phyloP scores from a whole-genome alignment of 2,888 invertebrate species.

The Coenonympha arcania region DNA sequence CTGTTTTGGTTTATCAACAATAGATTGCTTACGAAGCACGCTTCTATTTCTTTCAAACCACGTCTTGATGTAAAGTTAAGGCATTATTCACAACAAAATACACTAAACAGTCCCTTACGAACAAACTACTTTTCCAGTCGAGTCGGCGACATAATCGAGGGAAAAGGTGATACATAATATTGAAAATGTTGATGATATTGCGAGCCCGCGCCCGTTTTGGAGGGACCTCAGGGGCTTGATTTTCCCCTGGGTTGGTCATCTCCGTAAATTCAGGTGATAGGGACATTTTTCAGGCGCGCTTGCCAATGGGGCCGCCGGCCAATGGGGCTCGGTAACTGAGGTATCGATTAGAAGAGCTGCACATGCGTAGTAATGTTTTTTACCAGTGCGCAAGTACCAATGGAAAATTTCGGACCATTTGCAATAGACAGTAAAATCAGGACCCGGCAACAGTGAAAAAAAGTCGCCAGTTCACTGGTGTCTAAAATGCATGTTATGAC shows the following conservation, averaged over 20 bases:
- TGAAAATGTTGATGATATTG: constrained; percentile 12
- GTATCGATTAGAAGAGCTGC: not conserved
- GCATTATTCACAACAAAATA: not conserved
- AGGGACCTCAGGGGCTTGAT: not conserved
- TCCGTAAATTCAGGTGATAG: constrained; percentile 9
- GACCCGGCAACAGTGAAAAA: too few relatives aligned
- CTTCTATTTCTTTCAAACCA: too few relatives aligned
- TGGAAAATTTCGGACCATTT: too few relatives aligned
- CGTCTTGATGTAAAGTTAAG: not conserved
- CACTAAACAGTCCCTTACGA: constrained; percentile 1
- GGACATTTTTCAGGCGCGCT: constrained; percentile 11
- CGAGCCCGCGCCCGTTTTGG: not conserved
- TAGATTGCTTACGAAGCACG: constrained; percentile 2
- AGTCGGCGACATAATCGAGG: constrained; percentile 17
- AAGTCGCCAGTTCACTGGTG: too few relatives aligned
- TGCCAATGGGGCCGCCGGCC: too few relatives aligned
- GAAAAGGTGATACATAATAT: constrained; percentile 12
- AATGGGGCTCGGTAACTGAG: not conserved
- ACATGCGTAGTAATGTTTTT: not conserved
- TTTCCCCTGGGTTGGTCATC: not conserved
- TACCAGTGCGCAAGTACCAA: not conserved
- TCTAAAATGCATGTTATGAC: too few relatives aligned
- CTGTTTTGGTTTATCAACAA: too few relatives aligned
- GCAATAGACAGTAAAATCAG: too few relatives aligned
- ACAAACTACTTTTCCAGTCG: constrained; percentile 16